Evolutionary conservation across 2,888 invertebrate genomes (phyloP).

Genomic region (Lacanobia oleracea): DNA sequence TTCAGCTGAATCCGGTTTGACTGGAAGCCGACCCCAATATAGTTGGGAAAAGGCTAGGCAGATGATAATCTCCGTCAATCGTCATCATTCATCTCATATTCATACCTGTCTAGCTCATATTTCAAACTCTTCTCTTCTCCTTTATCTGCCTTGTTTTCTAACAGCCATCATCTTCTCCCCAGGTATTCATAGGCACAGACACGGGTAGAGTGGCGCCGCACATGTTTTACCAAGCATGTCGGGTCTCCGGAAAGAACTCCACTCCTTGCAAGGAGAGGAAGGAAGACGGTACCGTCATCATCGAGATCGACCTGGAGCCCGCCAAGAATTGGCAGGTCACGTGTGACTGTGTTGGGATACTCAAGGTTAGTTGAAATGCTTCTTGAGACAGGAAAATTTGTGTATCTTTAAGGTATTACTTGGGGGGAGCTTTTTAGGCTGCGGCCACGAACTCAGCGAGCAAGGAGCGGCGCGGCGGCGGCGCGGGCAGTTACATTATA

Average conservation of each 20-base stretch:
- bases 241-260: slow-evolving; percentile 98
- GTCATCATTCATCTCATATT: no score
- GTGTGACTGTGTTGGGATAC: slow-evolving; percentile 99
- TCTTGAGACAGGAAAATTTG: not conserved
- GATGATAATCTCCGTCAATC: not conserved
- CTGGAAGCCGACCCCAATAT: no score
- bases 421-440: no score
- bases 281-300: slow-evolving; percentile 98
- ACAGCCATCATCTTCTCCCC: slow-evolving; percentile 23
- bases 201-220: slow-evolving; percentile 97
- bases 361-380: slow-evolving; percentile 88
- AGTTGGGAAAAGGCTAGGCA: no score
- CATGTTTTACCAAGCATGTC: slow-evolving; percentile 99
- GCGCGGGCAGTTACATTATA: no score
- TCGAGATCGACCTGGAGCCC: slow-evolving; percentile 97
- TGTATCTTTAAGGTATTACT: no score
- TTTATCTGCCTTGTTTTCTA: not conserved
- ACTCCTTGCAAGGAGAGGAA: slow-evolving; percentile 97
- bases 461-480: no score
- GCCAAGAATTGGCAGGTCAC: slow-evolving; percentile 97
- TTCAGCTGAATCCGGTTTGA: no score
- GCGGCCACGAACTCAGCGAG: no score
- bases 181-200: slow-evolving; percentile 98
- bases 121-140: not conserved
- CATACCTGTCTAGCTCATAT: not conserved